A percentile compares a stretch with the other conserved stretches of the same genome.
Conservation (phyloP, 2,113 vertebrate species). For the Syrmaticus mikado region DNA sequence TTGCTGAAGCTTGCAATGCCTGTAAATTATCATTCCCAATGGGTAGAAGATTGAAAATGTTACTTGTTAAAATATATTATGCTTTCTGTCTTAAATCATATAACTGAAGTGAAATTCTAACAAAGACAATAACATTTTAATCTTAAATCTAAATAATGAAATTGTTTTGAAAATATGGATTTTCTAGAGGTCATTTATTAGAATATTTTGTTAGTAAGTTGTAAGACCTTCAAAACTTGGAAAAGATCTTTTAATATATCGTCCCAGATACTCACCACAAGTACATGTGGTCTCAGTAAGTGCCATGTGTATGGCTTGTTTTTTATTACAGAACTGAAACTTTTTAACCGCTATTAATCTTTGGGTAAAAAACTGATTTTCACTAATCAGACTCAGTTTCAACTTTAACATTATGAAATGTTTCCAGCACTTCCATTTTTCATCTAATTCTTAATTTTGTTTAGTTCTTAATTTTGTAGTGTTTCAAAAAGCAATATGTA, state of each 20-base stretch:
- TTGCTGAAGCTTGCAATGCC: constrained; percentile 31
- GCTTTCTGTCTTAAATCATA: background rate
- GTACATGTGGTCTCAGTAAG: background rate
- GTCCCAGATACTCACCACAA: background rate
- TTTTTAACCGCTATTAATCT: background rate
- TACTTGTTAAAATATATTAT: background rate
- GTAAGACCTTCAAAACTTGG: background rate
- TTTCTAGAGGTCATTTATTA: background rate
- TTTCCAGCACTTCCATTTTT: background rate
- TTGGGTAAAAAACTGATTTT: background rate
- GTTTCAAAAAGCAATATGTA: background rate
- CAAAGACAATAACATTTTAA: background rate
- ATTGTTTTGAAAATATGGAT: background rate
- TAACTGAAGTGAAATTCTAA: background rate
- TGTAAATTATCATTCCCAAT: constrained; percentile 45
- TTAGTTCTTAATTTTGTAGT: background rate
- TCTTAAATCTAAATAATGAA: background rate
- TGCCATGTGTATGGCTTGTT: background rate
- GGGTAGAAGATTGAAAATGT: constrained; percentile 9
- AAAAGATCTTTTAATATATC: background rate
- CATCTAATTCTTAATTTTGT: background rate
- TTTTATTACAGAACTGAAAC: background rate
- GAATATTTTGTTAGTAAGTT: background rate
- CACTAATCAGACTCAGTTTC: background rate
- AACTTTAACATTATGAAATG: background rate